These are phyloP conservation scores for Phortica variegata DNA, from an alignment of 1,140 invertebrate species.

Conservation along the genomic window DNA sequence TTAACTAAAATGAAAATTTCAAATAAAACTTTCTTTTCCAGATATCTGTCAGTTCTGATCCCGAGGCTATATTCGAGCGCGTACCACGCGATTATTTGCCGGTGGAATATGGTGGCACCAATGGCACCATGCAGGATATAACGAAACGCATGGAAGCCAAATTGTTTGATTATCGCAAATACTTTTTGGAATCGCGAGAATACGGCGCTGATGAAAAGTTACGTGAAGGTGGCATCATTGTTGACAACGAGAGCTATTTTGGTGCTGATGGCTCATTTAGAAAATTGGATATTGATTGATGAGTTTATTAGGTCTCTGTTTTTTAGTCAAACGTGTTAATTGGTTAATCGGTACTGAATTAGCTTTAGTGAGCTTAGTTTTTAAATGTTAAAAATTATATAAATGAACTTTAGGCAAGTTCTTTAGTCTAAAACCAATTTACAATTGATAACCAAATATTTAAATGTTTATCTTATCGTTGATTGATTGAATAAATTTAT, in stretches of 20 bases:
- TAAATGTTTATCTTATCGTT: too few relatives aligned
- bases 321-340: too few relatives aligned
- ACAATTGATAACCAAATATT: too few relatives aligned
- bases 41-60: slow-evolving; percentile 43
- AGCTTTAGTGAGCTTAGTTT: too few relatives aligned
- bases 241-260: slow-evolving; percentile 59
- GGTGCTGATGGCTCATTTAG: slow-evolving; percentile 64
- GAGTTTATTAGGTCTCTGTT: too few relatives aligned
- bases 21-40: not conserved
- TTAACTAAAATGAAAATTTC: not conserved
- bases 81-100: slow-evolving; percentile 60
- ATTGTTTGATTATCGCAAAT: slow-evolving; percentile 55
- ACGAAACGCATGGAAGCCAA: slow-evolving; percentile 61
- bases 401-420: too few relatives aligned
- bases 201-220: slow-evolving; percentile 62
- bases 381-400: too few relatives aligned
- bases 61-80: slow-evolving; percentile 55
- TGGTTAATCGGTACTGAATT: too few relatives aligned
- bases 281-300: slow-evolving; percentile 42
- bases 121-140: slow-evolving; percentile 57
- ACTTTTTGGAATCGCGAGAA: slow-evolving; percentile 59
- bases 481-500: too few relatives aligned
- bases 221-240: slow-evolving; percentile 55
- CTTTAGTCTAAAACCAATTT: too few relatives aligned
- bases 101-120: slow-evolving; percentile 61